These are phyloP conservation scores for Coptotermes formosanus DNA, from an alignment of 1,140 invertebrate genomes.

Conservation along the genomic window DNA sequence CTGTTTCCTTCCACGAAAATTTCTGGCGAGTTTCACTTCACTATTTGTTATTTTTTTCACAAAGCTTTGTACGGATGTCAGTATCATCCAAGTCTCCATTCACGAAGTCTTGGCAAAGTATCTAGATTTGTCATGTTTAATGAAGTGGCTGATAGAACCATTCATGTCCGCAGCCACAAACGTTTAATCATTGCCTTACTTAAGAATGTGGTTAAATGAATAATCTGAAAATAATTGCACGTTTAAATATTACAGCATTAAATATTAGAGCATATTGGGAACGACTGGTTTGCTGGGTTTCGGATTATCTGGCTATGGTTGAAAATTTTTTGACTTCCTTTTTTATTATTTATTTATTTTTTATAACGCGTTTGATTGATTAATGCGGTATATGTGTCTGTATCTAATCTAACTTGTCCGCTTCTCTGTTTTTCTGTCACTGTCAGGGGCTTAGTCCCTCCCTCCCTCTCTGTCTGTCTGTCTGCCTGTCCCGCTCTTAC, in stretches of 20 bases:
- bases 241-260: background rate
- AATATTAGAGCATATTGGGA: background rate
- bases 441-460: no score
- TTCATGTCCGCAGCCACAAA: background rate
- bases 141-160: conserved; percentile 17
- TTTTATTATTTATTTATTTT: no score
- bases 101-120: background rate
- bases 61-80: background rate
- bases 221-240: conserved; percentile 10
- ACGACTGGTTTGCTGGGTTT: no score
- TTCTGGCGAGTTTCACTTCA: background rate
- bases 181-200: background rate
- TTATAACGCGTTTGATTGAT: no score
- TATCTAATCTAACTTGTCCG: no score
- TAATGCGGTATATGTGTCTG: no score
- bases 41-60: background rate
- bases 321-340: no score
- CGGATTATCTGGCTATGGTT: no score
- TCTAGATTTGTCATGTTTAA: conserved; percentile 14
- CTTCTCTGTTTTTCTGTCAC: no score
- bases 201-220: background rate
- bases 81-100: background rate
- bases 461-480: no score
- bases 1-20: background rate
- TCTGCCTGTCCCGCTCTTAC: no score